Evolutionary conservation across 2,113 vertebrate genomes (phyloP).

Genomic region (Todiramphus chloris): DNA sequence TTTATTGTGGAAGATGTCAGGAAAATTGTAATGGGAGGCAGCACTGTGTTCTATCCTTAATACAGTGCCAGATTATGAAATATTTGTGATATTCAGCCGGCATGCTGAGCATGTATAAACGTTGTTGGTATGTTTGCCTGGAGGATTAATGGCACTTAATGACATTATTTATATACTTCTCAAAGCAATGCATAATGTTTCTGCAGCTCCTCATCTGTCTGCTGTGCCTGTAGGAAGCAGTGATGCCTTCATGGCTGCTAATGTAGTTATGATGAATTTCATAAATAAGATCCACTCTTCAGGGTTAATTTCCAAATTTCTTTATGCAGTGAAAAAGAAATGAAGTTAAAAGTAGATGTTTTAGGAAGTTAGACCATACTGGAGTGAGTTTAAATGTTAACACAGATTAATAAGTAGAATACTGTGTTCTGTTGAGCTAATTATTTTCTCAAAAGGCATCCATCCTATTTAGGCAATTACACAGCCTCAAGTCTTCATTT

Average conservation of each 20-base stretch:
- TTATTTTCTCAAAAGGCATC: constrained; percentile 46
- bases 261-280: neutral
- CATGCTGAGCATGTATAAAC: neutral
- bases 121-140: neutral
- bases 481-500: constrained; percentile 48
- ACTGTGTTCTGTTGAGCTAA: constrained; percentile 48
- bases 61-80: neutral
- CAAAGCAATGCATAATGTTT: neutral
- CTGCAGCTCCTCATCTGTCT: neutral
- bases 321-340: neutral
- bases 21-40: neutral
- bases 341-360: constrained; percentile 29
- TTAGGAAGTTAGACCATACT: constrained; percentile 4
- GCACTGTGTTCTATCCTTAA: neutral
- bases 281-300: constrained; percentile 8
- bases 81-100: neutral
- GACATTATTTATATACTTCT: neutral
- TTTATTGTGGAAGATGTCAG: neutral
- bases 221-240: neutral
- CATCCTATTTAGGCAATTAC: constrained; percentile 49
- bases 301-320: constrained; percentile 6
- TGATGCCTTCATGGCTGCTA: neutral
- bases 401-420: constrained; percentile 42
- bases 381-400: constrained; percentile 42
- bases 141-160: neutral